A percentile compares a stretch with the other conserved stretches of the same genome.
Evolutionary conservation across 1,140 invertebrate species (phyloP).

Genomic region (Drosophila nebulosa): DNA sequence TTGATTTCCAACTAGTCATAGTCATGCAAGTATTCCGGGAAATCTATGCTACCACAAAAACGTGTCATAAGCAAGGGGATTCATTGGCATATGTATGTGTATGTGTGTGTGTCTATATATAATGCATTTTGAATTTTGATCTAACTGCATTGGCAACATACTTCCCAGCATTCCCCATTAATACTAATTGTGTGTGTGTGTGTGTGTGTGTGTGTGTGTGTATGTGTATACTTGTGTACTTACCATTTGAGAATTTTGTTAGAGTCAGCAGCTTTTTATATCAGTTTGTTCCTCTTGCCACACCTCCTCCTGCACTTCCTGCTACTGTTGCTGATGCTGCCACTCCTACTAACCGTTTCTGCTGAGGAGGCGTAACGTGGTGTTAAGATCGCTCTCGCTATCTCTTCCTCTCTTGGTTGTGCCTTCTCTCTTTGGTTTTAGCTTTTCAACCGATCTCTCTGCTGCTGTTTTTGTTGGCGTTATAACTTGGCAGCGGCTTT

Average conservation of each 20-base stretch:
- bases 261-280: constrained; percentile 59
- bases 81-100: not conserved
- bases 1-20: not conserved
- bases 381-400: constrained; percentile 34
- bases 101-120: not conserved
- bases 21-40: not conserved
- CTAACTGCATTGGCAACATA: not conserved
- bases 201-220: not conserved
- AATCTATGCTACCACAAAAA: not conserved
- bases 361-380: constrained; percentile 62
- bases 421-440: constrained; percentile 10
- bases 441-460: constrained; percentile 11
- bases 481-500: not conserved
- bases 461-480: not conserved
- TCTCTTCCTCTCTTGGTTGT: constrained; percentile 2
- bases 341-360: constrained; percentile 21
- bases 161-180: not conserved
- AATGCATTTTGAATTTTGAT: not conserved
- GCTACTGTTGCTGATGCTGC: not conserved
- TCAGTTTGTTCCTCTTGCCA: constrained; percentile 6
- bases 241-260: constrained; percentile 69
- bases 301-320: constrained; percentile 13
- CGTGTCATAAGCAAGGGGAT: not conserved
- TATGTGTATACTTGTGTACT: constrained; percentile 8
- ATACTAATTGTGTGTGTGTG: not conserved